A percentile compares a stretch with the other conserved stretches of the same genome.
Conservation (phyloP, 2,797 vertebrate genomes). For the Hafferia zeledoni region DNA sequence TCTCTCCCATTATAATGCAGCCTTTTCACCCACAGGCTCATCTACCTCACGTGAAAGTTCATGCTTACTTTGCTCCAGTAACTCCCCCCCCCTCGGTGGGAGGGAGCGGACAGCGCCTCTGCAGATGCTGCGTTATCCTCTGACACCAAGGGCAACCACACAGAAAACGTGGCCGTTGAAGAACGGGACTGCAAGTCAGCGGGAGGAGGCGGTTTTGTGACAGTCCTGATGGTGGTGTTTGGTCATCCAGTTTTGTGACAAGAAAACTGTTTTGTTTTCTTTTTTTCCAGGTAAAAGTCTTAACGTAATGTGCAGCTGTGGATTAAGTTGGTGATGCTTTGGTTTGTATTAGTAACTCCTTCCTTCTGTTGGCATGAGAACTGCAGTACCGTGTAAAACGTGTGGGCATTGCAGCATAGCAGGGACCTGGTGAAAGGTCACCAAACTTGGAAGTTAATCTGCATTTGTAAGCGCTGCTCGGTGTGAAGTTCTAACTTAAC, state of each 20-base stretch:
- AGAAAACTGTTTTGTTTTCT: slow-evolving; percentile 5
- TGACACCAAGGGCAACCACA: slow-evolving; percentile 81
- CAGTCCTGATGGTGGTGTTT: slow-evolving; percentile 12
- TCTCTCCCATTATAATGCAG: not conserved
- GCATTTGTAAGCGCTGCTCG: not conserved
- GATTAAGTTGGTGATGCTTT: slow-evolving; percentile 50
- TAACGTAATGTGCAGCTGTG: slow-evolving; percentile 33
- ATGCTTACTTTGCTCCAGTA: slow-evolving; percentile 92
- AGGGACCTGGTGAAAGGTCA: not conserved
- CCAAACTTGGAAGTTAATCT: not conserved
- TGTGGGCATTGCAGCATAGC: not conserved
- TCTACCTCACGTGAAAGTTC: slow-evolving; percentile 91
- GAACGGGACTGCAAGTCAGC: not conserved
- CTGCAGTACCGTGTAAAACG: not conserved
- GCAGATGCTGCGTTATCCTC: slow-evolving; percentile 91
- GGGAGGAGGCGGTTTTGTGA: slow-evolving; percentile 11
- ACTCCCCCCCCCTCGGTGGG: slow-evolving; percentile 89
- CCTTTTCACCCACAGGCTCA: slow-evolving; percentile 80
- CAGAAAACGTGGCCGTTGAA: not conserved
- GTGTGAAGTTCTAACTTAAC: not conserved
- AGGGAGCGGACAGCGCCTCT: slow-evolving; percentile 87
- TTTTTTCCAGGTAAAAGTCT: slow-evolving; percentile 62
- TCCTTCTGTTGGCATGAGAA: slow-evolving; percentile 52
- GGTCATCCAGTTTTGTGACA: slow-evolving; percentile 43
- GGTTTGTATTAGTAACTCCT: slow-evolving; percentile 50